Percentiles rank a stretch among this genome's conserved stretches.
Evolutionary conservation across 2,797 vertebrate genomes (phyloP).

Genomic region (Leptatherina wallacei): DNA sequence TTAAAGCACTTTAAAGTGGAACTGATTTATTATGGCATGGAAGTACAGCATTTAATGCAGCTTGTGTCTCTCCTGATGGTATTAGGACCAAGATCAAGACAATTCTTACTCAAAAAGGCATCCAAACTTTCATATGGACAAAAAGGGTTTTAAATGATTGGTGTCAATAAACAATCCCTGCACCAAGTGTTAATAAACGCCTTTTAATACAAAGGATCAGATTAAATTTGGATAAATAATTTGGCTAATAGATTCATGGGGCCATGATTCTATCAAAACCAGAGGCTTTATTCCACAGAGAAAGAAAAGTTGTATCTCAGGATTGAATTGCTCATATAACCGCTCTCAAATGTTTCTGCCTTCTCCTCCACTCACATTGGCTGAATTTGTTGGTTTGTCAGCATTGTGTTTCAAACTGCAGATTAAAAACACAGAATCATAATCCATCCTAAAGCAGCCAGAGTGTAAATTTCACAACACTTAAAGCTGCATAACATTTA

Average conservation of each 20-base stretch:
- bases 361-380: not conserved
- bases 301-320: not conserved
- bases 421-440: slow-evolving; percentile 15
- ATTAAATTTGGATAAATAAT: too few species aligned
- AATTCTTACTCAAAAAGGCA: too few species aligned
- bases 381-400: not conserved
- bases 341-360: not conserved
- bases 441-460: not conserved
- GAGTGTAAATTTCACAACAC: slow-evolving; percentile 9
- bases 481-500: slow-evolving; percentile 10
- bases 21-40: not conserved
- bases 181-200: too few species aligned
- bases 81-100: not conserved
- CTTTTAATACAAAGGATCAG: too few species aligned
- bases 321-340: not conserved
- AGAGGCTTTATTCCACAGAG: too few species aligned
- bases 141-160: too few species aligned
- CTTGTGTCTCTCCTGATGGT: not conserved
- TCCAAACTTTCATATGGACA: too few species aligned
- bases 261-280: too few species aligned
- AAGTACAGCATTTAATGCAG: not conserved
- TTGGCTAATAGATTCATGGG: too few species aligned
- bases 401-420: slow-evolving; percentile 1
- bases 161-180: too few species aligned
- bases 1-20: not conserved